Evolutionary conservation across 2,797 vertebrate species (phyloP), one percentile per base, ranked within the genome.

Genomic region (Oophaga sylvatica): DNA sequence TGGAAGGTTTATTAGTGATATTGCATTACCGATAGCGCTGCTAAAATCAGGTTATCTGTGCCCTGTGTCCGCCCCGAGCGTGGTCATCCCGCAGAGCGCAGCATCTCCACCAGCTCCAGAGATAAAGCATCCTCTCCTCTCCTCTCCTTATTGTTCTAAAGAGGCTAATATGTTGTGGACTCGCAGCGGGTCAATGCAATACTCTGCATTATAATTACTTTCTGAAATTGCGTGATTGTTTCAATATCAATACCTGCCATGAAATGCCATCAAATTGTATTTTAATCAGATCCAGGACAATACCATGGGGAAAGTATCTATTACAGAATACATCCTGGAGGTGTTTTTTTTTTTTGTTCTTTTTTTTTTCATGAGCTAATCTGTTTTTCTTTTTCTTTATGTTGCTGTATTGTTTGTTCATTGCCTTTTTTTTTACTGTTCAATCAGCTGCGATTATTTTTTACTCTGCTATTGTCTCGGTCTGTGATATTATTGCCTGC

Each of bases 1-100:
- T 83, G 86, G 86, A 70, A 90, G 81, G 90, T 93, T 94, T 90
- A 92, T 94, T 94, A 93, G 91, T 84, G 92, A 91, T 90, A 91
- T 89, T 84, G 84, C 79, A 91, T 92, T 92, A 92, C 89, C 91
- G 90, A 89, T 89, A 87, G 68, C 89, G 88, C 59, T 79, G 67
- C 87, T 87, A 88, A 80, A 90, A 86, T 91, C 92, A 85, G 88
- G 84, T 90, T 90, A 91, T 90, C 60, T 90, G 83, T 91, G 84
- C 35, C 80, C 90, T 78, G 65, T 10, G 11, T 29, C 29, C 60
- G 70, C 35, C 76, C 86, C n/a, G 65, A 84, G 2, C 68, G 11
- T 0, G 35, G 57, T 79, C 81, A 90, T 83, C 48, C 84, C 87
- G 63, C 22, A 8, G 7, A 88, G 56, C 0, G 2, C 89, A 68